Percentiles rank a stretch among this genome's conserved stretches.
phyloP scores from a whole-genome alignment of 1,140 invertebrate species.

The Drosophila kurseongensis region DNA sequence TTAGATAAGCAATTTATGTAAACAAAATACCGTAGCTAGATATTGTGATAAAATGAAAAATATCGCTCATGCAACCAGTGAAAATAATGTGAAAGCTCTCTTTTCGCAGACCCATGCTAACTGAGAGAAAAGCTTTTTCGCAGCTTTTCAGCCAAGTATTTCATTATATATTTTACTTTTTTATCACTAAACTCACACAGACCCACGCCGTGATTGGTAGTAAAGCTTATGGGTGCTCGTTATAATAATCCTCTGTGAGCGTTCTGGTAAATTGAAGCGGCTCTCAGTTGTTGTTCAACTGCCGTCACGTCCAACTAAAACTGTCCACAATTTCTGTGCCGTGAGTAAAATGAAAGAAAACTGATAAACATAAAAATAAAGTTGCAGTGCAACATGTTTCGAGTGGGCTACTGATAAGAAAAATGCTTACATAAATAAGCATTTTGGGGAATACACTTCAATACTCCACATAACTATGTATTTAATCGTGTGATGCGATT shows the following conservation, averaged over 20 bases:
- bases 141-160: conserved; percentile 38
- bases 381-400: conserved; percentile 5
- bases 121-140: conserved; percentile 29
- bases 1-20: neutral
- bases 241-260: conserved; percentile 49
- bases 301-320: conserved; percentile 62
- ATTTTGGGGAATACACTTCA: neutral
- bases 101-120: conserved; percentile 25
- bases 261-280: conserved; percentile 39
- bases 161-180: conserved; percentile 19
- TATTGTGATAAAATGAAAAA: neutral
- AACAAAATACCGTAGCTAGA: neutral
- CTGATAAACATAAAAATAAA: conserved; percentile 17
- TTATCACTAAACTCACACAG: conserved; percentile 42
- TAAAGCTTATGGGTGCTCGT: conserved; percentile 8
- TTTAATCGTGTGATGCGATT: neutral
- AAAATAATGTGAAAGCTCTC: conserved; percentile 1
- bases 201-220: conserved; percentile 4
- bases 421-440: neutral
- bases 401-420: conserved; percentile 3
- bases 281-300: conserved; percentile 68
- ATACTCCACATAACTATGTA: conserved; percentile 11
- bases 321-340: conserved; percentile 23
- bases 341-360: conserved; percentile 41
- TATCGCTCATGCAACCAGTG: neutral